A percentile compares a stretch with the other conserved stretches of the same genome.
Evolutionary conservation across 2,797 vertebrate species (phyloP).

Genomic region (Neopelma chrysocephalum): DNA sequence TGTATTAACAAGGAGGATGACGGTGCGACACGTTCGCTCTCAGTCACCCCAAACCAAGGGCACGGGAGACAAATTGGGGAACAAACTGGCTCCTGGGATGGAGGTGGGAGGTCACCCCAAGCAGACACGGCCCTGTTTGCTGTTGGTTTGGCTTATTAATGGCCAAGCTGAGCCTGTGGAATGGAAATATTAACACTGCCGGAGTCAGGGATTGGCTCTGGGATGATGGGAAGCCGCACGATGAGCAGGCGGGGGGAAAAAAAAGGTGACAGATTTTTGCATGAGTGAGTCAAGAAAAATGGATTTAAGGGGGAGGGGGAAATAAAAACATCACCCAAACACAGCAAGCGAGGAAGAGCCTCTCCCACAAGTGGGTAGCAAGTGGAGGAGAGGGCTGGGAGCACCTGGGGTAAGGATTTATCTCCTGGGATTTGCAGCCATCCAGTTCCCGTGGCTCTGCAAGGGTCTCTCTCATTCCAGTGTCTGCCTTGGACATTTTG

Average conservation of each 20-base stretch:
- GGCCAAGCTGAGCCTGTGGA: neutral
- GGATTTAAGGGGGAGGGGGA: neutral
- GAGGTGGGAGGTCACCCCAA: neutral
- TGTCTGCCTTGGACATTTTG: neutral
- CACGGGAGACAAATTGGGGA: neutral
- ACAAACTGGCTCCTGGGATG: neutral
- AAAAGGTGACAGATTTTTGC: neutral
- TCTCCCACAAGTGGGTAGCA: neutral
- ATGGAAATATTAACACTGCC: neutral
- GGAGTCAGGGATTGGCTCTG: rapidly evolving
- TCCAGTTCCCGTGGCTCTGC: neutral
- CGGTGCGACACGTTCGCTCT: neutral
- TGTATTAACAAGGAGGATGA: neutral
- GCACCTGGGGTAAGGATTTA: neutral
- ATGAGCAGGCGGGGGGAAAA: rapidly evolving
- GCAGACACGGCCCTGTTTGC: neutral
- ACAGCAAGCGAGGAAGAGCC: neutral
- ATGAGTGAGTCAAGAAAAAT: neutral
- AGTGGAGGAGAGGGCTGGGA: neutral
- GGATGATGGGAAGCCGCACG: neutral
- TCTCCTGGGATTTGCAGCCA: neutral
- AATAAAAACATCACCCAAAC: neutral
- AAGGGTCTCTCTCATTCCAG: neutral
- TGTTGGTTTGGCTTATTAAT: neutral
- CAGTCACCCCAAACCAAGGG: neutral